phyloP scores from a whole-genome alignment of 1,140 invertebrate genomes.

The Drosophila ogumai region DNA sequence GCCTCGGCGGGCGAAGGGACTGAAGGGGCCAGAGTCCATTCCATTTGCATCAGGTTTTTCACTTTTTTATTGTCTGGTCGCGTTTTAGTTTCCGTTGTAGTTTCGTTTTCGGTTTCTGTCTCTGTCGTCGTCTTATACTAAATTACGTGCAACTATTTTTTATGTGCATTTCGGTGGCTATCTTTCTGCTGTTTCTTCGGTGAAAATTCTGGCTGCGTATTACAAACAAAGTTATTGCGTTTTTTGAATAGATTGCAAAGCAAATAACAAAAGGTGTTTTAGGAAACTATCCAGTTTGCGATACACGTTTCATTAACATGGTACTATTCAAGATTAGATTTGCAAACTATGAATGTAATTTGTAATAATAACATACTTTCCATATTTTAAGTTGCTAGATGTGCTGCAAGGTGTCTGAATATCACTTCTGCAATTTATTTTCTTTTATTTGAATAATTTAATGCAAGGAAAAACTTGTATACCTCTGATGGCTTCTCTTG shows the following conservation, averaged over 20 bases:
- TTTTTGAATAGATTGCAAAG: slow-evolving; percentile 70
- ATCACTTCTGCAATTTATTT: too few species aligned
- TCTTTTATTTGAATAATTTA: too few species aligned
- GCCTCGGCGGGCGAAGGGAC: neutral
- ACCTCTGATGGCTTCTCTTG: too few species aligned
- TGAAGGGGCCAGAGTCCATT: slow-evolving; percentile 26
- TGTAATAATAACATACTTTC: neutral
- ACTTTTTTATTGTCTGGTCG: slow-evolving; percentile 50
- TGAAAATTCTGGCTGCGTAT: slow-evolving; percentile 73
- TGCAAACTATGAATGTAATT: neutral
- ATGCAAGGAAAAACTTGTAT: too few species aligned
- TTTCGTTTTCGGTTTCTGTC: slow-evolving; percentile 51
- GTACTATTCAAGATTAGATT: neutral
- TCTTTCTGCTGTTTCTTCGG: slow-evolving; percentile 32
- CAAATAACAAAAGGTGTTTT: slow-evolving; percentile 5
- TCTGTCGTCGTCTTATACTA: slow-evolving; percentile 42
- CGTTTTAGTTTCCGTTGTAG: slow-evolving; percentile 48
- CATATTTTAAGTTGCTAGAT: too few species aligned
- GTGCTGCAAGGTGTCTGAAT: too few species aligned
- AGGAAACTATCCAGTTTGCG: neutral
- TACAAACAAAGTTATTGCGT: slow-evolving; percentile 61
- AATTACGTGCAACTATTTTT: slow-evolving; percentile 82
- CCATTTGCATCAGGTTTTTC: slow-evolving; percentile 70
- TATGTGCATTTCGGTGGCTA: slow-evolving; percentile 52
- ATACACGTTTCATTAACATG: too few species aligned